Evolutionary conservation across 2,797 vertebrate genomes (phyloP), one percentile per base, ranked within the genome.

Genomic region (Paratrypauchen microcephalus): DNA sequence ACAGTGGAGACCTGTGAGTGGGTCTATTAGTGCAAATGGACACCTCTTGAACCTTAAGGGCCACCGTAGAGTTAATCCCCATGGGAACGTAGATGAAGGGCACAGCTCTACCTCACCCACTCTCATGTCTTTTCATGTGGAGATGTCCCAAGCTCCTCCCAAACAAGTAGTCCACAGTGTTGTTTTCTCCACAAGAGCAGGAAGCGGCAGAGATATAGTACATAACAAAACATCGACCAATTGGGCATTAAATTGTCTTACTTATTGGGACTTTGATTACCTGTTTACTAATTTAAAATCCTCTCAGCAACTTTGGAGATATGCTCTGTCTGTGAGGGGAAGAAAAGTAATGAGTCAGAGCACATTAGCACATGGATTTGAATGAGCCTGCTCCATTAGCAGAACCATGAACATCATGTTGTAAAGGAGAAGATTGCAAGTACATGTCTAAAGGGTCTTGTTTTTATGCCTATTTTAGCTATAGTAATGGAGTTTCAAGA

Each of bases 11-110:
- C 70, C 69, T 5, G 9, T 72, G 75, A 90, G 89, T 82, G 86
- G 83, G 78, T 78, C 73, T 82, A 77, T 82, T 70, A 77, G 81
- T 73, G 74, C 82, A 88, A 90, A 88, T 88, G 77, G 82, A 87
- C 78, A 60, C 83, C 84, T 83, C 83, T 90, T 82, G 85, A 84
- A 68, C 78, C 85, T 85, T 81, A 81, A 75, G 83, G 84, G 77
- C 72, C 80, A 69, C 74, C 75, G 70, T 70, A 78, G 66, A 78
- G 79, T 79, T 80, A 80, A 90, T 91, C 85, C 83, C 91, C 89
- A 92, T 92, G 87, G 91, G 76, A 91, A 93, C 86, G 19, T 73
- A 81, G 77, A 85, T 86, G 80, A 87, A 89, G 83, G 78, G 82
- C 78, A 76, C 41, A 74, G 75, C 83, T 45, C 41, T 89, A 69